A percentile compares a stretch with the other conserved stretches of the same genome.
phyloP scores from a whole-genome alignment of 2,113 vertebrate species.

The Gadus macrocephalus region DNA sequence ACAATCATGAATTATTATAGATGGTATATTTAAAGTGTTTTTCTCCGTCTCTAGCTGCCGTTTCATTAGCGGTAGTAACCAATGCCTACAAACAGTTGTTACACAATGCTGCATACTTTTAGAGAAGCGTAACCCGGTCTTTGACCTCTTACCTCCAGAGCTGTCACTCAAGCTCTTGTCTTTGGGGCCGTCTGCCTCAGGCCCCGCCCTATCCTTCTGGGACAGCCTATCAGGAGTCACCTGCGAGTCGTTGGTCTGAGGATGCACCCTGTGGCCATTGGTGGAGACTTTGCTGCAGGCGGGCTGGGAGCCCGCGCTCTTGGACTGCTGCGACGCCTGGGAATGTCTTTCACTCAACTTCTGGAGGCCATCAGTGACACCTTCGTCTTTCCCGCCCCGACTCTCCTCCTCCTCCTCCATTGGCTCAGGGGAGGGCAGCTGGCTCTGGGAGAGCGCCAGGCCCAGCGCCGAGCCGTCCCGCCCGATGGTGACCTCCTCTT shows the following conservation, averaged over 20 bases:
- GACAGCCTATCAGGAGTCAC: constrained; percentile 23
- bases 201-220: constrained; percentile 25
- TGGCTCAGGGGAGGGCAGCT: constrained; percentile 58
- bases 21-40: too few species aligned
- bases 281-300: constrained; percentile 35
- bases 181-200: constrained; percentile 38
- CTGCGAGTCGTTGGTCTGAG: constrained; percentile 6
- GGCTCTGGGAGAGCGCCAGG: constrained; percentile 66
- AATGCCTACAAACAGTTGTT: too few species aligned
- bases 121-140: background rate
- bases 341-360: constrained; percentile 57
- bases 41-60: too few species aligned
- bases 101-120: too few species aligned
- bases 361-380: constrained; percentile 43
- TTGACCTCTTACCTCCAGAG: constrained; percentile 77
- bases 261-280: constrained; percentile 42
- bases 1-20: too few species aligned
- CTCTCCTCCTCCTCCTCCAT: constrained; percentile 53
- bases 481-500: constrained; percentile 46
- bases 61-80: too few species aligned
- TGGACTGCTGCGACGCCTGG: constrained; percentile 5
- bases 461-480: constrained; percentile 50
- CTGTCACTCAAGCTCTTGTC: constrained; percentile 79
- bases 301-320: constrained; percentile 42
- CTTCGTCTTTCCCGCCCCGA: constrained; percentile 26